Percentiles rank a stretch among this genome's conserved stretches.
phyloP scores from a whole-genome alignment of 2,113 vertebrate species.

The Nesoenas mayeri region DNA sequence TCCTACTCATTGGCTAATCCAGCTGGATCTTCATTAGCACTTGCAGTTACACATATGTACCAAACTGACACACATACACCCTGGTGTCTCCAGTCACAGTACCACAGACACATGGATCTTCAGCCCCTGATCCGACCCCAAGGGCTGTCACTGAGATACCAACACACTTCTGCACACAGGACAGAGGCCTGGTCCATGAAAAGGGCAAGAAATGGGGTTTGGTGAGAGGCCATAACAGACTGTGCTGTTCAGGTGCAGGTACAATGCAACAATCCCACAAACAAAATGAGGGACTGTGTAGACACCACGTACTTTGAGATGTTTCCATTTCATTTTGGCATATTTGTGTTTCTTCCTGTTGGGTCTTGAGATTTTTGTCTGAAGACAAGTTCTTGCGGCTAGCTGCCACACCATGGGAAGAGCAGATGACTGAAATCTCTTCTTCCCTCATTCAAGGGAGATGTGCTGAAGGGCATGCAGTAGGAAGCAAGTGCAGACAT shows the following conservation, averaged over 20 bases:
- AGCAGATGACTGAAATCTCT: background rate
- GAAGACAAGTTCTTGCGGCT: background rate
- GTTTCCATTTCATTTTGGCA: background rate
- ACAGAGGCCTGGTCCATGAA: background rate
- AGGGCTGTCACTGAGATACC: background rate
- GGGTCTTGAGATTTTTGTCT: background rate
- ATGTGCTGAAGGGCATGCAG: background rate
- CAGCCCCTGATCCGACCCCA: background rate
- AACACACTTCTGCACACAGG: background rate
- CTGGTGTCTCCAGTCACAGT: background rate
- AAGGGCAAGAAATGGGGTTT: background rate
- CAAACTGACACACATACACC: rapidly evolving
- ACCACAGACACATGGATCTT: background rate
- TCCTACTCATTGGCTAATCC: background rate
- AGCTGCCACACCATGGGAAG: background rate
- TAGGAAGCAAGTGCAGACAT: background rate
- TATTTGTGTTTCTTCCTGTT: background rate
- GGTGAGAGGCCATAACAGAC: background rate
- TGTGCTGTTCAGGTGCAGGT: background rate
- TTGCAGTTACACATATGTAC: rapidly evolving
- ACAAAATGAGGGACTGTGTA: background rate
- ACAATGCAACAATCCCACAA: rapidly evolving
- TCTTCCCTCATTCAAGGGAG: background rate
- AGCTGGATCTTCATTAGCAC: background rate
- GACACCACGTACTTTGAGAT: background rate